phyloP scores from a whole-genome alignment of 2,797 vertebrate genomes.

The Danio aesculapii region DNA sequence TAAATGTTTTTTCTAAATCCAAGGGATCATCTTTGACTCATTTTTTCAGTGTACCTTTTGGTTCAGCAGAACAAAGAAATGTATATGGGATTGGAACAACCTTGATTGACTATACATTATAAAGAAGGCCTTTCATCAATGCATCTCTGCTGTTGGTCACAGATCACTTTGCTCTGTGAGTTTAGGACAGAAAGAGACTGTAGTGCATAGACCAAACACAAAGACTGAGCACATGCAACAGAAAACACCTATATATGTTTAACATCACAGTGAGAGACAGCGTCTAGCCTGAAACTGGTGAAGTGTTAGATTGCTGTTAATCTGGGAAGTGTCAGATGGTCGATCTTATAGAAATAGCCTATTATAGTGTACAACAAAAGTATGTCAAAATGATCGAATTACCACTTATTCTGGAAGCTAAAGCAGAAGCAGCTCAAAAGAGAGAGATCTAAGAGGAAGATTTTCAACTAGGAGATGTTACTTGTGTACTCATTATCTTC shows the following conservation, averaged over 20 bases:
- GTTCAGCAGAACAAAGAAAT: no score
- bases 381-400: not conserved
- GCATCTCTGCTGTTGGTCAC: slow-evolving; percentile 5
- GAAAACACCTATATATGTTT: slow-evolving; percentile 72
- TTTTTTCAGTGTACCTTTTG: no score
- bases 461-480: slow-evolving; percentile 9
- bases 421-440: slow-evolving; percentile 38
- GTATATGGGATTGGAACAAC: no score
- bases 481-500: slow-evolving; percentile 22
- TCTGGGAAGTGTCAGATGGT: slow-evolving; percentile 43
- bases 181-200: slow-evolving; percentile 47
- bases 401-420: slow-evolving; percentile 17
- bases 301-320: slow-evolving; percentile 52
- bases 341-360: not conserved
- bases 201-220: slow-evolving; percentile 61
- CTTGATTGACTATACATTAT: no score
- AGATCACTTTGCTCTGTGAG: slow-evolving; percentile 29
- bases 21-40: no score
- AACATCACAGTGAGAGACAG: slow-evolving; percentile 59
- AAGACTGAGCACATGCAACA: slow-evolving; percentile 68
- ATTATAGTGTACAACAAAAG: not conserved
- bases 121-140: slow-evolving; percentile 6
- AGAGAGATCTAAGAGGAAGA: not conserved
- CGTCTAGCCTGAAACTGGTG: slow-evolving; percentile 38
- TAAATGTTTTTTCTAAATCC: no score